A percentile compares a stretch with the other conserved stretches of the same genome.
Conservation (phyloP, 2,113 vertebrate species). For the Bagarius yarrelli region DNA sequence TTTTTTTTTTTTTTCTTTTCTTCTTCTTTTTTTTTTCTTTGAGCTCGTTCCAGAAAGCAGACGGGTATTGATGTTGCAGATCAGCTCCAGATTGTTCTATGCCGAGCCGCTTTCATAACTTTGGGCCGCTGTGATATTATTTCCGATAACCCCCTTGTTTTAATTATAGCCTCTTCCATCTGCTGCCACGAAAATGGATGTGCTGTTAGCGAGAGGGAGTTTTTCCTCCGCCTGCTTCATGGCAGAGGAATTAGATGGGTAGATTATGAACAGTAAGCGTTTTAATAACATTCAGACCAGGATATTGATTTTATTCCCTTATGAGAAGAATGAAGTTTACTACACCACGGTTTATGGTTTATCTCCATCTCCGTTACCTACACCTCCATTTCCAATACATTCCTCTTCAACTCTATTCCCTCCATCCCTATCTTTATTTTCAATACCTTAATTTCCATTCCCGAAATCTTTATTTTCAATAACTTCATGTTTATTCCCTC, state of each 20-base stretch:
- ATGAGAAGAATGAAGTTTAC: constrained; percentile 47
- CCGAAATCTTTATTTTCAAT: no score
- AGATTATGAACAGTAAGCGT: constrained; percentile 40
- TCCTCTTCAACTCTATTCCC: no score
- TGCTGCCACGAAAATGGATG: constrained; percentile 25
- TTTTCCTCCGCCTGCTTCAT: not conserved
- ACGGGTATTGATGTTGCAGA: constrained; percentile 36
- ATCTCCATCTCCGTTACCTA: no score
- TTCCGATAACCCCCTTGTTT: constrained; percentile 44
- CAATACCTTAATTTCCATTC: no score
- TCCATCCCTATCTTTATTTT: no score
- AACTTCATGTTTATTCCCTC: no score
- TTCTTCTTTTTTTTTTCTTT: not conserved
- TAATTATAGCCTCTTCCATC: constrained; percentile 27
- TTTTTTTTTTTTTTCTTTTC: not conserved
- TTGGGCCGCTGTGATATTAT: constrained; percentile 26
- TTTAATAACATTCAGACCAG: constrained; percentile 49
- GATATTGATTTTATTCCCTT: constrained; percentile 38
- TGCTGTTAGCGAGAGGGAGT: constrained; percentile 23
- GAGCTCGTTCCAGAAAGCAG: constrained; percentile 22
- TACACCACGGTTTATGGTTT: constrained; percentile 39
- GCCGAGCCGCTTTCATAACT: constrained; percentile 31
- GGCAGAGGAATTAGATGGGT: constrained; percentile 20
- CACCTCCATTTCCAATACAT: not conserved
- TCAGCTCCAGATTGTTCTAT: constrained; percentile 35